phyloP scores from a whole-genome alignment of 2,888 invertebrate species.

The Griposia aprilina region DNA sequence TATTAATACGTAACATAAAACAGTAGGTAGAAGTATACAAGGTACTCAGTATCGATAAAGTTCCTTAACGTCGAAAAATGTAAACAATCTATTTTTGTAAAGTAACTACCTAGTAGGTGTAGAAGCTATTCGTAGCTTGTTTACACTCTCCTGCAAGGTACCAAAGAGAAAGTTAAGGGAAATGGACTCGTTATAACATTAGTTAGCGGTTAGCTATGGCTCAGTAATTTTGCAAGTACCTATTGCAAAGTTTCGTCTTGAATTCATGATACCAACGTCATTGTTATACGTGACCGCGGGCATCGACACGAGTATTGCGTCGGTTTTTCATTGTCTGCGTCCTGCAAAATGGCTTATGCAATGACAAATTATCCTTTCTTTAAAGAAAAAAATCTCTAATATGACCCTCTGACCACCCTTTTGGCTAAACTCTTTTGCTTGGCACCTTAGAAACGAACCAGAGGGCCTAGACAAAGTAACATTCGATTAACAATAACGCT shows the following conservation, averaged over 20 bases:
- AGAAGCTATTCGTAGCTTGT: constrained; percentile 8
- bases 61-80: constrained; percentile 22
- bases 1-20: constrained; percentile 35
- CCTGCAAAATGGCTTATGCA: too few relatives aligned
- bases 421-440: neutral
- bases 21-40: neutral
- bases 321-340: constrained; percentile 4
- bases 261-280: constrained; percentile 32
- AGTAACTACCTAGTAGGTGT: neutral
- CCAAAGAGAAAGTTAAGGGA: constrained; percentile 54
- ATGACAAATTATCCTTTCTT: neutral
- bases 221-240: constrained; percentile 50
- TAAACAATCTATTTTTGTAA: constrained; percentile 36
- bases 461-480: too few relatives aligned
- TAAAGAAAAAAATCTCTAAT: neutral
- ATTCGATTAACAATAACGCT: too few relatives aligned
- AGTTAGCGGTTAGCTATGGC: constrained; percentile 2
- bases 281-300: constrained; percentile 38
- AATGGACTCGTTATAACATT: constrained; percentile 33
- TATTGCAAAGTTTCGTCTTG: constrained; percentile 26
- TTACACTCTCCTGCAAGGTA: constrained; percentile 31
- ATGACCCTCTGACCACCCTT: neutral
- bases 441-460: too few relatives aligned
- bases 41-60: neutral
- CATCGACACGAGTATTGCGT: constrained; percentile 31